phyloP scores from a whole-genome alignment of 2,113 vertebrate genomes.

The Chamaea fasciata region DNA sequence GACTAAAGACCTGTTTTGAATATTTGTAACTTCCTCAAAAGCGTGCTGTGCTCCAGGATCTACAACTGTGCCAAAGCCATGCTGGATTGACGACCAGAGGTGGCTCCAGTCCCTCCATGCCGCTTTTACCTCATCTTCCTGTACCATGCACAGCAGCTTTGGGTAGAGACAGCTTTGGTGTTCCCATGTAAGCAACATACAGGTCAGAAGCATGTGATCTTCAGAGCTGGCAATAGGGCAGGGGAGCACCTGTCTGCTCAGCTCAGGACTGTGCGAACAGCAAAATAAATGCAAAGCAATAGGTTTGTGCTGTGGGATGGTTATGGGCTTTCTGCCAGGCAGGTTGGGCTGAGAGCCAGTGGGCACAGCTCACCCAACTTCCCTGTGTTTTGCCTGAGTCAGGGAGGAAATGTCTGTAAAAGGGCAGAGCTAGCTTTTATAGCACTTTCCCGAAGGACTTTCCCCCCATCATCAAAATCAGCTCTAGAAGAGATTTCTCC shows the following conservation, averaged over 20 bases:
- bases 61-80: neutral
- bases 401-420: neutral
- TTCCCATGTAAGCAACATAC: neutral
- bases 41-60: neutral
- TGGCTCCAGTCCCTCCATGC: neutral
- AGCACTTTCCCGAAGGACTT: neutral
- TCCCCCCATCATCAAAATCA: neutral
- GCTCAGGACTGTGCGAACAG: neutral
- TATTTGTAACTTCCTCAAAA: neutral
- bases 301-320: neutral
- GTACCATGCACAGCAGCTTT: neutral
- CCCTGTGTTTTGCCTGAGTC: neutral
- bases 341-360: neutral
- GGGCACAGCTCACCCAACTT: neutral
- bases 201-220: neutral
- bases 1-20: neutral
- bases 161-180: neutral
- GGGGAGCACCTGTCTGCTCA: neutral
- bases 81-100: neutral
- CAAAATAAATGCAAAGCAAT: constrained; percentile 28
- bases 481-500: neutral
- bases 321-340: neutral
- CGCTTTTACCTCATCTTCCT: neutral
- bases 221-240: neutral
- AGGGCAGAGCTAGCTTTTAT: neutral